Base-by-base conservation (phyloP, 1,140 invertebrate genomes). In the Thaumatotibia leucotreta region DNA sequence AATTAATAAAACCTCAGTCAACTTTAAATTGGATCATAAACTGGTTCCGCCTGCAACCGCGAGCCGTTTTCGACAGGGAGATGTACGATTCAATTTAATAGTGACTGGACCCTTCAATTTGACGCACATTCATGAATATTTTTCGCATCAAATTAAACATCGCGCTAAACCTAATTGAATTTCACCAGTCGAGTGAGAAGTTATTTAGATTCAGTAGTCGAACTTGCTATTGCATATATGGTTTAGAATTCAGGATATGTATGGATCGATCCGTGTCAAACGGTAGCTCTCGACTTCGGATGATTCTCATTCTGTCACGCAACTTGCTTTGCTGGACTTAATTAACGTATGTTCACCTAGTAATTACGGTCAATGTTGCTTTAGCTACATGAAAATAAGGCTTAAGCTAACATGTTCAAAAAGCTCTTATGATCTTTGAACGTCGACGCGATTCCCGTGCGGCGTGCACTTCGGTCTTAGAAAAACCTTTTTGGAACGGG, bases 221-320 rank as follows among this genome's bases (percentile, higher is more conserved):
- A 45, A 45, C 39, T 45, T 45, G 39, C 39, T 20, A 20, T 20
- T 45, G 39, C 39, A 45, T 45, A 20, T 45, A 58, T 27, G 24
- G 52, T 8, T 29, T 27, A 58, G 52, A 58, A 58, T 14, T 58
- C 52, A 58, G 52, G 52, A 27, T 58, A 58, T 27, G 27, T 58
- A 64, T 35, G 23, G 63, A 65, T 75, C 69, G 71, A 73, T 72
- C 79, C 70, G 71, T 66, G 65, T 67, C 73, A 66, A 75, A 76
- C 79, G 72, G 75, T 73, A 75, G 79, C 76, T 70, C 69, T 73
- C 67, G 69, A 64, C 70, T 73, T 32, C 61, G 69, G 63, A 74
- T 75, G 73, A 73, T 72, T 73, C 67, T 65, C 77, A 79, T 79
- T 75, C 73, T 70, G 71, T 74, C 77, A 77, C 77, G 73, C 70